These are phyloP conservation scores for Chrysotoxum bicinctum DNA, from an alignment of 2,888 invertebrate genomes.

Conservation along the genomic window DNA sequence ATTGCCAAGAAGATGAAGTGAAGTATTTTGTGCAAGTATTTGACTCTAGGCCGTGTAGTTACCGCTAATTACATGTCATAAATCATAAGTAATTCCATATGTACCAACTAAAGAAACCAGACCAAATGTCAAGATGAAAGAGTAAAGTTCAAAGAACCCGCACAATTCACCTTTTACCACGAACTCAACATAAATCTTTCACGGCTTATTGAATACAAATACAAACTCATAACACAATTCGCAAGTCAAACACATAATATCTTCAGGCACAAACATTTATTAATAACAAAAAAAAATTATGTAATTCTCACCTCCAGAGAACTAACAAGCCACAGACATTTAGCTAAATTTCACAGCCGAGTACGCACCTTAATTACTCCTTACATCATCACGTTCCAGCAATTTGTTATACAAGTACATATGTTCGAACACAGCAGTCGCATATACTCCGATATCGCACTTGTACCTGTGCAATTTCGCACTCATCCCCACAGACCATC, in stretches of 20 bases:
- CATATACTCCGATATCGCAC: neutral
- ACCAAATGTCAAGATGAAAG: neutral
- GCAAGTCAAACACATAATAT: neutral
- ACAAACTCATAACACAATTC: constrained; percentile 6
- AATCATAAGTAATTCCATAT: neutral
- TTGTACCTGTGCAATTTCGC: constrained; percentile 16
- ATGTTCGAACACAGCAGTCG: constrained; percentile 18
- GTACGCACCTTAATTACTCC: constrained; percentile 62
- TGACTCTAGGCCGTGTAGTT: too few relatives aligned
- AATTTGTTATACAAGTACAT: constrained; percentile 30
- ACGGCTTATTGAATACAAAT: neutral
- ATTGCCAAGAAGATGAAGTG: too few relatives aligned
- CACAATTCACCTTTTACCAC: neutral
- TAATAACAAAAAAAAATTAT: constrained; percentile 20
- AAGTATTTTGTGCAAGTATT: too few relatives aligned
- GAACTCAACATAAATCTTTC: constrained; percentile 7
- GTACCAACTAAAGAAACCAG: neutral
- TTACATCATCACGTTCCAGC: constrained; percentile 56
- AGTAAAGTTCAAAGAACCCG: neutral
- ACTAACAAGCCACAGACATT: constrained; percentile 52
- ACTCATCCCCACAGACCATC: constrained; percentile 18
- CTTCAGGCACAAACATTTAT: constrained; percentile 5
- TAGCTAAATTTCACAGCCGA: constrained; percentile 54
- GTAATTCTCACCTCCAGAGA: constrained; percentile 37
- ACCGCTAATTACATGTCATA: neutral